phyloP scores from a whole-genome alignment of 2,797 vertebrate species.

The Acrossocheilus wenchowensis region DNA sequence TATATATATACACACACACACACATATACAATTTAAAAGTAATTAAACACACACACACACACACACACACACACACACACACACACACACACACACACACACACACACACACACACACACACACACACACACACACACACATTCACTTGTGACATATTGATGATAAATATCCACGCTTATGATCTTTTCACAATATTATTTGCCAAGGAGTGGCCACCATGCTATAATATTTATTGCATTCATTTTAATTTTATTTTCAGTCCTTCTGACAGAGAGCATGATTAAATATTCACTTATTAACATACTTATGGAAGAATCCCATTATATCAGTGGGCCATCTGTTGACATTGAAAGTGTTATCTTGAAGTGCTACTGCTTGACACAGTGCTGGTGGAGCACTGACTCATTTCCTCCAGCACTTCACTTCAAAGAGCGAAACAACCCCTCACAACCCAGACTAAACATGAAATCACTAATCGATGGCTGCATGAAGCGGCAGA shows the following conservation, averaged over 20 bases:
- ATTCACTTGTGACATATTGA: neutral
- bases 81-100: neutral
- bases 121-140: neutral
- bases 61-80: neutral
- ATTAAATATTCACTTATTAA: slow-evolving; percentile 18
- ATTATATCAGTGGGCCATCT: slow-evolving; percentile 27
- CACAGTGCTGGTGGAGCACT: slow-evolving; percentile 31
- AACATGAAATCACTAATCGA: slow-evolving; percentile 48
- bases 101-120: too few species aligned
- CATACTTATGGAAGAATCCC: neutral
- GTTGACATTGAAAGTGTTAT: slow-evolving; percentile 27
- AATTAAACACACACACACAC: neutral
- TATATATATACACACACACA: too few species aligned
- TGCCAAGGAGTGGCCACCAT: neutral
- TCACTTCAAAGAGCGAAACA: slow-evolving; percentile 40
- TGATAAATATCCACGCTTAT: neutral
- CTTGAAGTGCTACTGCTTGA: slow-evolving; percentile 19
- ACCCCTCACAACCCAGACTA: slow-evolving; percentile 33
- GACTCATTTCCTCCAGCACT: slow-evolving; percentile 40
- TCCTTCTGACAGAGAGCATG: slow-evolving; percentile 1
- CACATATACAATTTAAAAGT: neutral
- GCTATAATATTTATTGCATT: neutral
- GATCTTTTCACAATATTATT: neutral
- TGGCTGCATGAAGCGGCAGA: slow-evolving; percentile 9
- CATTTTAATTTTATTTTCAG: neutral